Conservation (phyloP, 1,140 invertebrate species). For the Drosophila kanapiae region DNA sequence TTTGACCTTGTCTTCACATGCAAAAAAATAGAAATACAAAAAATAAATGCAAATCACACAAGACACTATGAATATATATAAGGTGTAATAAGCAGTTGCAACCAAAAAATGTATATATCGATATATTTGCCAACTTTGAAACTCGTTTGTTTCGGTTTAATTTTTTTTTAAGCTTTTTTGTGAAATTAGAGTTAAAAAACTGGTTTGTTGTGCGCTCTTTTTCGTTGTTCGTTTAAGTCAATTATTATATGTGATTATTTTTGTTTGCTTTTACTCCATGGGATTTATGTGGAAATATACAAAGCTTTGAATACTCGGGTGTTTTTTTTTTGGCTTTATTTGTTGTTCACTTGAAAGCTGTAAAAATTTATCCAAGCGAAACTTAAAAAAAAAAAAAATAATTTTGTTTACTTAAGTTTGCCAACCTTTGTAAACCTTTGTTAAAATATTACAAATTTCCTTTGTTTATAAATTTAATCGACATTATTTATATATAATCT, state of each 20-base stretch:
- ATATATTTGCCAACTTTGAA: constrained; percentile 27
- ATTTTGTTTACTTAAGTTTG: neutral
- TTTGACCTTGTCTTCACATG: constrained; percentile 47
- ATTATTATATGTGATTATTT: constrained; percentile 38
- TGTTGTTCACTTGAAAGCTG: neutral
- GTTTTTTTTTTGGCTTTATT: neutral
- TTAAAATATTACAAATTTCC: neutral
- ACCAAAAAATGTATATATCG: neutral
- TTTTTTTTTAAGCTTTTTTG: constrained; percentile 5
- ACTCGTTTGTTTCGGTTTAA: constrained; percentile 37
- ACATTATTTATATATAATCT: neutral
- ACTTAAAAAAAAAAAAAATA: neutral
- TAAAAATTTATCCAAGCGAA: neutral
- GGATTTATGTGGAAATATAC: constrained; percentile 18
- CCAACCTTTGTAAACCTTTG: neutral
- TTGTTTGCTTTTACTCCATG: constrained; percentile 19
- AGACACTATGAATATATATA: constrained; percentile 7
- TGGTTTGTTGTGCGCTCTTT: constrained; percentile 22
- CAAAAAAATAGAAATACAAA: constrained; percentile 15
- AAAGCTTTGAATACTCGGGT: neutral
- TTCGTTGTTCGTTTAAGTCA: constrained; percentile 16
- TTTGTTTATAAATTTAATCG: neutral
- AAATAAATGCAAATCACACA: constrained; percentile 11
- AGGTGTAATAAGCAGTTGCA: constrained; percentile 7
- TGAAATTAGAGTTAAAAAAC: constrained; percentile 33